phyloP scores from a whole-genome alignment of 1,140 invertebrate species.

The Catajapyx aquilonaris region DNA sequence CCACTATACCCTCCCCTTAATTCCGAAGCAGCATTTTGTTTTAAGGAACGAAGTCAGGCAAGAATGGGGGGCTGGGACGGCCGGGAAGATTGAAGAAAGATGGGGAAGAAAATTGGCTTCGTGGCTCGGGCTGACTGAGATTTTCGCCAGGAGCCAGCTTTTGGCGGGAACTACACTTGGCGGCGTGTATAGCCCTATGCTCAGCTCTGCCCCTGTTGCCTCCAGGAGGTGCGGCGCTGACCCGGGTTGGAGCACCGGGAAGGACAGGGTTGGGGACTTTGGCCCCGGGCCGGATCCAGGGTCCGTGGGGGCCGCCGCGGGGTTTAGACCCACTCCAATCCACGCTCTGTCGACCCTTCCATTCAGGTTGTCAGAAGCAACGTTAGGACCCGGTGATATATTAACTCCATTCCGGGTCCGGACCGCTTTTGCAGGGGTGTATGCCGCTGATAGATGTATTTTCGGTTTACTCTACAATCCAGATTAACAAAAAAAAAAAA shows the following conservation, averaged over 20 bases:
- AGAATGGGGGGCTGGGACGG: no score
- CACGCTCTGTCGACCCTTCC: no score
- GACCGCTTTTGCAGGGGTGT: constrained; percentile 1
- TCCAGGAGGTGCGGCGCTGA: no score
- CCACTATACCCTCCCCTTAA: no score
- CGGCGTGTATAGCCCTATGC: background rate
- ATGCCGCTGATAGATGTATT: constrained; percentile 1
- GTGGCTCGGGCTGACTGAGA: background rate
- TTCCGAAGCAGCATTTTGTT: no score
- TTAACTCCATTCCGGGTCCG: constrained; percentile 17
- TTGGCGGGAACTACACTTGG: background rate
- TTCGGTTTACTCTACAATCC: constrained; percentile 2
- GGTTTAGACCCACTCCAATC: no score
- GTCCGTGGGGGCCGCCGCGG: no score
- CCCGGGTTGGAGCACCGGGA: no score
- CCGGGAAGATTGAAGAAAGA: constrained; percentile 1
- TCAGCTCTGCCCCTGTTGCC: background rate
- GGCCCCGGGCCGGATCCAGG: no score
- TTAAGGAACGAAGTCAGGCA: no score
- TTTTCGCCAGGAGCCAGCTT: background rate
- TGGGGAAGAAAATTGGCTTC: constrained; percentile 1
- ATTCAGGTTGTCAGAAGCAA: constrained; percentile 20
- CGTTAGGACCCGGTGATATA: constrained; percentile 18
- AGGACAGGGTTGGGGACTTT: no score
- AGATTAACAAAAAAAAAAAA: constrained; percentile 8